phyloP scores from a whole-genome alignment of 2,888 invertebrate species.

The Ptychoptera contaminata region DNA sequence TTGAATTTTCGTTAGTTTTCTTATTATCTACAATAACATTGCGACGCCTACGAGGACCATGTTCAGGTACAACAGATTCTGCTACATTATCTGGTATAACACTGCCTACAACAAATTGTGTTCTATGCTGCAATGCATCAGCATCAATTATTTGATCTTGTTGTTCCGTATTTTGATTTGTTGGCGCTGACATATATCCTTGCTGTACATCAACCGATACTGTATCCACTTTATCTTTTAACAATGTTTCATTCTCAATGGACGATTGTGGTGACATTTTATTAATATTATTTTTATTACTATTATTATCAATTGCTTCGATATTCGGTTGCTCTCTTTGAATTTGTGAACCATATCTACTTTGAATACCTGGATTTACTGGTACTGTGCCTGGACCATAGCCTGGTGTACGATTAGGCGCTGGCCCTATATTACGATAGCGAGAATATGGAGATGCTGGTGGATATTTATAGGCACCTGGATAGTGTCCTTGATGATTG shows the following conservation, averaged over 20 bases:
- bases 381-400: neutral
- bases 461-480: constrained; percentile 31
- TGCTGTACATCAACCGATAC: neutral
- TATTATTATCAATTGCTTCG: neutral
- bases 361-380: neutral
- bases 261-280: too few species aligned
- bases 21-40: constrained; percentile 18
- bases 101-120: constrained; percentile 50
- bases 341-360: neutral
- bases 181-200: neutral
- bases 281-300: too few species aligned
- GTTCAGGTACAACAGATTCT: constrained; percentile 43
- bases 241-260: neutral
- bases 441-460: constrained; percentile 29
- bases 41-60: constrained; percentile 40
- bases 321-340: neutral
- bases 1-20: constrained; percentile 12
- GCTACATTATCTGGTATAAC: constrained; percentile 18
- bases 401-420: neutral
- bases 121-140: constrained; percentile 18
- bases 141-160: neutral
- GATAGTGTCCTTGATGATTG: constrained; percentile 1
- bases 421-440: constrained; percentile 31
- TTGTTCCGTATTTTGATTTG: neutral
- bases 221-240: neutral